These are phyloP conservation scores for Andrena hattorfiana DNA, from an alignment of 2,888 invertebrate genomes.

Conservation along the genomic window DNA sequence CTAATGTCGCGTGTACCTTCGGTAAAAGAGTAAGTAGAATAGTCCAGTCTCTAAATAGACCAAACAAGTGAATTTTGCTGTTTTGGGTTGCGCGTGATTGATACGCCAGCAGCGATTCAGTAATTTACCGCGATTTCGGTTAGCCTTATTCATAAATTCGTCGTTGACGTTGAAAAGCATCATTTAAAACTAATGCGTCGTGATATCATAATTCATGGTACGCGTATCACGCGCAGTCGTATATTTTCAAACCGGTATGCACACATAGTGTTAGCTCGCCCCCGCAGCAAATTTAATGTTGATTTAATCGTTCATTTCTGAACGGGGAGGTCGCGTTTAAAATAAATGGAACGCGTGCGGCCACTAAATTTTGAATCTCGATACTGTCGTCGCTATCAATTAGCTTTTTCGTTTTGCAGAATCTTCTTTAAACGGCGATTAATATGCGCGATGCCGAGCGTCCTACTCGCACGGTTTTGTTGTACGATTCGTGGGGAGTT, in stretches of 20 bases:
- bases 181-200: conserved; percentile 58
- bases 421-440: not conserved
- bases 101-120: conserved; percentile 30
- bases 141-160: conserved; percentile 58
- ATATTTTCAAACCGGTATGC: conserved; percentile 42
- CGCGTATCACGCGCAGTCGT: conserved; percentile 10
- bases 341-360: conserved; percentile 36
- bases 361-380: conserved; percentile 23
- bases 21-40: not conserved
- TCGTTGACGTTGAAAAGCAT: conserved; percentile 51
- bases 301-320: conserved; percentile 50
- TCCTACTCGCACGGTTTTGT: conserved; percentile 20
- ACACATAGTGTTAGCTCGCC: conserved; percentile 2
- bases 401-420: not conserved
- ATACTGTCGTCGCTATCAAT: conserved; percentile 33
- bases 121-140: conserved; percentile 42
- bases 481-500: conserved; percentile 6
- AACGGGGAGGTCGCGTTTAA: conserved; percentile 21
- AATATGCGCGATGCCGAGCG: not conserved
- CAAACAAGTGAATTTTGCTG: not conserved
- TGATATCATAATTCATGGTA: conserved; percentile 49
- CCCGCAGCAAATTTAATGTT: conserved; percentile 44
- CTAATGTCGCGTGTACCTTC: no score
- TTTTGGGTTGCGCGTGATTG: conserved; percentile 34
- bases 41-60: not conserved